Evolutionary conservation across 2,797 vertebrate species (phyloP), one percentile per base, ranked within the genome.

Genomic region (Ciconia nigra): DNA sequence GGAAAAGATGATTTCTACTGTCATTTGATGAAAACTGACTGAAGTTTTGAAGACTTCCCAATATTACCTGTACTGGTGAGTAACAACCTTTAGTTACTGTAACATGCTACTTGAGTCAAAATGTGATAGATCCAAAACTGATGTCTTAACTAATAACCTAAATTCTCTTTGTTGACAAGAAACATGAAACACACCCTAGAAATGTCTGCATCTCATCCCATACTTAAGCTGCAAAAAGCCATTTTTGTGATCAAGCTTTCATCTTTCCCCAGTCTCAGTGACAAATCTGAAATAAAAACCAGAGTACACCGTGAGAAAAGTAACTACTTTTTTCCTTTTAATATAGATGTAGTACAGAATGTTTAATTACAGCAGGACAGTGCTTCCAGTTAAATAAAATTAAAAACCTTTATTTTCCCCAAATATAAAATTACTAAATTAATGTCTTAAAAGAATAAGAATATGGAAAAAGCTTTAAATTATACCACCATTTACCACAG

Each of bases 381-480:
- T 98, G 97, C 93, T 98, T 98, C 98, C 98, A 98, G 98, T 99
- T 99, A 99, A 99, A 99, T 99, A 99, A 98, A 99, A 99, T 99
- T 98, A 98, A 98, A 99, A 98, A 97, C 96, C 94, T 98, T 98
- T 98, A 98, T 98, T 97, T 98, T 94, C 97, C 97, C 98, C 98
- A 98, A 99, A 99, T 99, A 99, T 98, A 99, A 99, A 99, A 99
- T 98, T 98, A 98, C 98, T 98, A 98, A 98, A 98, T 98, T 97
- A 98, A 99, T 98, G 98, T 98, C 96, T 98, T 98, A 97, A 99
- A 98, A 98, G 97, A 99, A 99, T 99, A 99, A 98, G 98, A 98
- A 98, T 98, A 99, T 98, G 98, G 98, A 98, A 98, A 98, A 99
- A 99, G 98, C 98, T 98, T 99, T 98, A 98, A 98, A 98, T 98